Evolutionary conservation across 2,797 vertebrate species (phyloP), one percentile per base, ranked within the genome.

Genomic region (Protosalanx chinensis): DNA sequence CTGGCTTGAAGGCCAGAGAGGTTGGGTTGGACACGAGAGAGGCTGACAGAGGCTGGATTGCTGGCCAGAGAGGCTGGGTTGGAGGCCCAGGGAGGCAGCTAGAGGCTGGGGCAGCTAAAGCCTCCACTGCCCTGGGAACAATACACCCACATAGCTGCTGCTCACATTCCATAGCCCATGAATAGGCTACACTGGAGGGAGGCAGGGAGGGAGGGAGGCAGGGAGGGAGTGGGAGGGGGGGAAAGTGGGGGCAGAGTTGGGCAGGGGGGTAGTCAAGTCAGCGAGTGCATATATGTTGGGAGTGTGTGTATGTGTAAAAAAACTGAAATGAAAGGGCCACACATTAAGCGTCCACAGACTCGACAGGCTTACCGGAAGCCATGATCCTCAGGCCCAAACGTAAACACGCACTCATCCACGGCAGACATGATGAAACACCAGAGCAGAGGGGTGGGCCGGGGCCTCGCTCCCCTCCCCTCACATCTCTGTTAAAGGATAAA

Each of bases 121-220:
- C 77, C 81, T 37, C 32, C 35, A 3, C 58, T 60, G 20, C 57
- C 57, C 68, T 29, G 51, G 64, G 78, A 83, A 87, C 83, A 88
- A 86, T 85, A 82, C 84, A 72, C 78, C 82, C 82, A 87, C 84
- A 87, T 81, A 83, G 71, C 81, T 84, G 76, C 76, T 82, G 81
- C 74, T 85, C 84, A 84, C 81, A 83, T 82, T 85, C 81, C 81
- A 80, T 65, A 64, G 57, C 68, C 70, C 73, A 78, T 85, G 82
- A 85, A 81, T 73, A 84, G 82, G 72, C 72, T 49, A 69, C 10
- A 63, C 67, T 41, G 41, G 69, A 63, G 64, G 72, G 71, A 75
- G 67, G 72, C 62, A 76, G 56, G 32, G 30, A 10, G 6, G 33
- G 10, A 29, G 56, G 30, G 10, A 35, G n/a, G 3, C 3, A 6